Conservation (phyloP, 2,797 vertebrate species). For the Typhlichthys eigenmanni region DNA sequence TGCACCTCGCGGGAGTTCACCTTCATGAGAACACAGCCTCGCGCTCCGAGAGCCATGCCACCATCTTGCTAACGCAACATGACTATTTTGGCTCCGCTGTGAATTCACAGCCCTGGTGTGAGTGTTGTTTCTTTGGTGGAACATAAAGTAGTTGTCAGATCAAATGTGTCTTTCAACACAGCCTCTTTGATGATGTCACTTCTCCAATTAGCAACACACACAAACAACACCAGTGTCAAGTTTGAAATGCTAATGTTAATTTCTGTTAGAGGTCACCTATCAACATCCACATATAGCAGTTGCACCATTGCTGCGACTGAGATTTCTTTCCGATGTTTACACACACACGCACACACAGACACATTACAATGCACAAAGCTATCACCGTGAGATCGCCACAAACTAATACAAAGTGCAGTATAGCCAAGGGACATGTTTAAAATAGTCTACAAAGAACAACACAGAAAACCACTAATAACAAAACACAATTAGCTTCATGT, state of each 20-base stretch:
- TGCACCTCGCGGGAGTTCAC: neutral
- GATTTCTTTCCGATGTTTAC: neutral
- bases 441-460: neutral
- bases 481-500: no score
- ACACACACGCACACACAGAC: conserved; percentile 4
- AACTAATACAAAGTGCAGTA: neutral
- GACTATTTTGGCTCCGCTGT: neutral
- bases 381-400: neutral
- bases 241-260: conserved; percentile 16
- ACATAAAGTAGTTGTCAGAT: neutral
- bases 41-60: neutral
- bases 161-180: conserved; percentile 5
- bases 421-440: neutral
- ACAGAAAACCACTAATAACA: neutral
- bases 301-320: neutral
- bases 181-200: conserved; percentile 15
- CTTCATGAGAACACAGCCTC: neutral
- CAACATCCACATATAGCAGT: neutral
- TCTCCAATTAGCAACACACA: conserved; percentile 15
- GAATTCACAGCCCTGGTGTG: no score
- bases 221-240: conserved; percentile 9
- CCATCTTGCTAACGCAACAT: neutral
- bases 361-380: neutral
- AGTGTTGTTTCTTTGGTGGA: neutral
- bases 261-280: neutral